Evolutionary conservation across 2,113 vertebrate species (phyloP), one percentile per base, ranked within the genome.

Genomic region (Tyrannus savana): DNA sequence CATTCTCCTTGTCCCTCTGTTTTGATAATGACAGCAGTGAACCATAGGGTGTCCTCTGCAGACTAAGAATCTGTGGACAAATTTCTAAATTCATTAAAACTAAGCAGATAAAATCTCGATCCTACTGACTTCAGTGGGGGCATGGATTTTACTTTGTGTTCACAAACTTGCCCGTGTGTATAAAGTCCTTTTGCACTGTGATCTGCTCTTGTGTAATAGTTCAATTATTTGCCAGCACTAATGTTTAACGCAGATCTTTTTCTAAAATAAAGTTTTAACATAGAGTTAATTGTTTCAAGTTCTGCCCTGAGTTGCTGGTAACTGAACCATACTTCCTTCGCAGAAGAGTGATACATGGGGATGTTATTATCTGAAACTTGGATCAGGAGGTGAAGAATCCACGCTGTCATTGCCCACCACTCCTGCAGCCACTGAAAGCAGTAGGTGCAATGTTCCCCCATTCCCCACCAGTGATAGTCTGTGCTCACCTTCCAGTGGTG

Each of bases 211-310:
- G 87, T n/a, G 44, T 95, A 74, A 90, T 78, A 93, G 93, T 84
- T 95, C 92, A 97, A 86, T 73, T 93, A 75, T 80, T 96, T 87
- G 39, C 74, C 17, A 73, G 71, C 69, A 92, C 95, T 95, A 95
- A 95, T 95, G 91, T 96, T 97, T 97, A 97, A 96, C 90, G 82
- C 31, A 69, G 77, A 47, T 12, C 28, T 89, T 23, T 28, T 13
- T 5, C 9, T 6, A 25, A 39, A n/a, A 12, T 7, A 22, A 30
- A 33, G 19, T 83, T 83, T 87, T 76, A 80, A 39, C 18, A 14
- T 33, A 77, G 44, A 79, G 25, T 56, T 77, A 31, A 78, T 55
- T 67, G 62, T 59, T 71, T 59, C 21, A 28, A 47, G 21, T 71
- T 90, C 78, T 93, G 31, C n/a, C 53, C 75, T 59, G 71, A 82